Evolutionary conservation across 2,113 vertebrate genomes (phyloP).

Genomic region (Epinephelus moara): DNA sequence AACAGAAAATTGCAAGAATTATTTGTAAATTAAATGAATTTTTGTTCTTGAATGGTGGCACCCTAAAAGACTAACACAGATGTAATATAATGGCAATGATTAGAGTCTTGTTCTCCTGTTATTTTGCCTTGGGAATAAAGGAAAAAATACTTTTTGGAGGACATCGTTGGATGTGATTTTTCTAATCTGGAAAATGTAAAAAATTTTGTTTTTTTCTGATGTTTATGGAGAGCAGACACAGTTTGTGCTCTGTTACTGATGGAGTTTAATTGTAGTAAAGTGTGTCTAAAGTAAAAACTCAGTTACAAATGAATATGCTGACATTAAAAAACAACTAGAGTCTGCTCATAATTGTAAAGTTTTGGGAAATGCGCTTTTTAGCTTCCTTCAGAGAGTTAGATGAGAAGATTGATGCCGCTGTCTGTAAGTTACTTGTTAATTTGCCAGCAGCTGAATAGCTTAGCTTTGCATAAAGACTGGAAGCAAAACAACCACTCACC

Average conservation of each 20-base stretch:
- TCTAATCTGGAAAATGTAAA: neutral
- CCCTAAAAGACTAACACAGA: neutral
- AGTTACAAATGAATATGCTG: neutral
- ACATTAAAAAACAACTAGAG: neutral
- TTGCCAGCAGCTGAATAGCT: neutral
- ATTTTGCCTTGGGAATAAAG: neutral
- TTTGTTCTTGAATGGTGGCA: neutral
- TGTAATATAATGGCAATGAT: neutral
- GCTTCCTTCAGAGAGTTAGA: no score
- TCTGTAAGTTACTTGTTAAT: no score
- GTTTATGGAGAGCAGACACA: no score
- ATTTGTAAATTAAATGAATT: neutral
- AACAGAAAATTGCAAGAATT: neutral
- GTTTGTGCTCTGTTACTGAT: neutral
- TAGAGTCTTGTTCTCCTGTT: neutral
- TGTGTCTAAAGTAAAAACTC: neutral
- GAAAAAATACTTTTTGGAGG: neutral
- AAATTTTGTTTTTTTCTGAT: no score
- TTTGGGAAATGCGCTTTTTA: no score
- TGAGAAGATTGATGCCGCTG: neutral
- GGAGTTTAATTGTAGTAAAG: neutral
- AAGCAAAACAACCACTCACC: neutral
- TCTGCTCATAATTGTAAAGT: neutral
- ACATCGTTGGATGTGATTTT: neutral
- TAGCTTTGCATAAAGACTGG: neutral